Evolutionary conservation across 2,113 vertebrate species (phyloP).

Genomic region (Proteles cristata): DNA sequence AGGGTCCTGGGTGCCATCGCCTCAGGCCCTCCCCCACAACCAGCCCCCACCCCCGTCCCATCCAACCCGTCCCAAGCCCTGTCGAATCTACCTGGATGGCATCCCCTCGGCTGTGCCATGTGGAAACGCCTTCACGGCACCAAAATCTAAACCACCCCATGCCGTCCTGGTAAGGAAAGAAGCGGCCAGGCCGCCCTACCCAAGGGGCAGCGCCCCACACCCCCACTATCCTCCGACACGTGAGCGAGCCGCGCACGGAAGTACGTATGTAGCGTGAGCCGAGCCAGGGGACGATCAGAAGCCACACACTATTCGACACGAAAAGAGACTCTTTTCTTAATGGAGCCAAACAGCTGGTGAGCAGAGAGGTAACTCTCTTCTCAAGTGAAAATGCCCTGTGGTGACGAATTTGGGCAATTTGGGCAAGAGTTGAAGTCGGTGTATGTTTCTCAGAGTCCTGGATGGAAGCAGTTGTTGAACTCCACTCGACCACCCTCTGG

Average conservation of each 20-base stretch:
- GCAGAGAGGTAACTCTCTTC: not conserved
- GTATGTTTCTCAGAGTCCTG: not conserved
- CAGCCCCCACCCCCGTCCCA: too few relatives aligned
- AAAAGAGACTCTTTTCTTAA: not conserved
- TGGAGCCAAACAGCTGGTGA: not conserved
- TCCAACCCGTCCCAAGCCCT: not conserved
- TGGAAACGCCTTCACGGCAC: not conserved
- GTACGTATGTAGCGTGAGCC: not conserved
- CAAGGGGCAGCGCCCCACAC: too few relatives aligned
- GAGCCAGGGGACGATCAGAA: not conserved
- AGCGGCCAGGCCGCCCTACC: not conserved
- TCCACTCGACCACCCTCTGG: not conserved
- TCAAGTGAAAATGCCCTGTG: not conserved
- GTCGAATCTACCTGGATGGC: rapidly evolving
- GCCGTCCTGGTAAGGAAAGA: not conserved
- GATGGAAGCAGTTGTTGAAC: not conserved
- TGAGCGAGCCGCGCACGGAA: rapidly evolving
- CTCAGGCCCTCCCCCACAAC: not conserved
- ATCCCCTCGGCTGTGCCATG: not conserved
- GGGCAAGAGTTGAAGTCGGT: rapidly evolving
- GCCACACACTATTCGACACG: not conserved
- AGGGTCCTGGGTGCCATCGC: not conserved
- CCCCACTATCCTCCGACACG: not conserved
- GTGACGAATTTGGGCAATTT: not conserved
- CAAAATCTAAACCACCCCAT: not conserved